phyloP scores from a whole-genome alignment of 2,113 vertebrate species.

The Plotosus lineatus region DNA sequence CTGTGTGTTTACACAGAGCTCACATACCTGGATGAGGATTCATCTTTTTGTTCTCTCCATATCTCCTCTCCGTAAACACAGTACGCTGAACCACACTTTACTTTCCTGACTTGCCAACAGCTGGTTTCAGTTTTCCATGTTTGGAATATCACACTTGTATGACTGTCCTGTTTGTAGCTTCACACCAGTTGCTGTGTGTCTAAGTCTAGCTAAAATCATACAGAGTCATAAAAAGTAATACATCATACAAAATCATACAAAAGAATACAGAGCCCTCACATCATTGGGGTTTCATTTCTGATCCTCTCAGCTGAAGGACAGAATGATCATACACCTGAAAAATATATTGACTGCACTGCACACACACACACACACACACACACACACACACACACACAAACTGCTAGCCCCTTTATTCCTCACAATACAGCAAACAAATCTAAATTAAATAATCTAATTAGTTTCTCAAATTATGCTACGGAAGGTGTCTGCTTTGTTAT shows the following conservation, averaged over 20 bases:
- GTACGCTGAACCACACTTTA: not conserved
- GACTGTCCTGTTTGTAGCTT: not conserved
- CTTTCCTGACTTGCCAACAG: not conserved
- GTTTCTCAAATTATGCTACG: not conserved
- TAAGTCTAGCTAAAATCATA: not conserved
- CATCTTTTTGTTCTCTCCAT: not conserved
- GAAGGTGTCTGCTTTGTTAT: too few species aligned
- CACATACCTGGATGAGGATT: not conserved
- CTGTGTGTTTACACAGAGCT: not conserved
- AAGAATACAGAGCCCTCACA: not conserved
- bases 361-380: not conserved
- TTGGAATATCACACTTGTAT: not conserved
- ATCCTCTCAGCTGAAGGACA: not conserved
- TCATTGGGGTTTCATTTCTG: not conserved
- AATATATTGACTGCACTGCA: not conserved
- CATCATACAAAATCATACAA: not conserved
- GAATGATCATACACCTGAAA: not conserved
- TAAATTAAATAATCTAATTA: conserved; percentile 18
- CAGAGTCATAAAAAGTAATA: not conserved
- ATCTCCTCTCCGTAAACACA: not conserved
- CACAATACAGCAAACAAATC: not conserved
- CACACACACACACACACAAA: not conserved
- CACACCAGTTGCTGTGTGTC: not conserved
- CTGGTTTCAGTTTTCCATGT: not conserved
- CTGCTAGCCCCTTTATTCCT: not conserved